Percentiles rank a stretch among this genome's conserved stretches.
phyloP scores from a whole-genome alignment of 2,113 vertebrate species.

The Nothocercus julius region DNA sequence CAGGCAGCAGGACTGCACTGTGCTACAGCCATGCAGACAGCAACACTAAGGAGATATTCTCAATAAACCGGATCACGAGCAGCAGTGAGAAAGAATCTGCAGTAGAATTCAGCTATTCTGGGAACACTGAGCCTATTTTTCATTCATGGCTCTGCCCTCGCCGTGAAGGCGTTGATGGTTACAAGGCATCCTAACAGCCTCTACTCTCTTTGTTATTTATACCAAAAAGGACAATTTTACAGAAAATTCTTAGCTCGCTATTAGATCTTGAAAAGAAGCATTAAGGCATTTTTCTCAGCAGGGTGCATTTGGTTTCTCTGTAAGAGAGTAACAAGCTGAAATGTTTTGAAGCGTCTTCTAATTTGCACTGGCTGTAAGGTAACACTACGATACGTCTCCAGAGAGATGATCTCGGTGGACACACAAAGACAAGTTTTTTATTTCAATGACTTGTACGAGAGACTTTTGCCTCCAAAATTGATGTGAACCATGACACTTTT shows the following conservation, averaged over 20 bases:
- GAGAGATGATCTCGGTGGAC: background rate
- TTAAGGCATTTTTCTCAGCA: background rate
- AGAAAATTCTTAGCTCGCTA: background rate
- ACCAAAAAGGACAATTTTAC: background rate
- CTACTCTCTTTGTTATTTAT: background rate
- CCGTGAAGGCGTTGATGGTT: background rate
- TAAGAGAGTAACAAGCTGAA: background rate
- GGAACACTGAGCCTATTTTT: background rate
- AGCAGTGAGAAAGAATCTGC: background rate
- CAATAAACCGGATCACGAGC: background rate
- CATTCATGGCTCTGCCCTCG: background rate
- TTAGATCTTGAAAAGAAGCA: background rate
- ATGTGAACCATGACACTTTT: background rate
- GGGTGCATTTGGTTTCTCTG: background rate
- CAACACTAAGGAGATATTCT: background rate
- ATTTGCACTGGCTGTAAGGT: background rate
- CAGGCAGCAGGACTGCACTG: background rate
- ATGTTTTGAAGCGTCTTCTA: background rate
- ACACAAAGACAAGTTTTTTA: background rate
- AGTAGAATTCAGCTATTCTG: rapidly evolving
- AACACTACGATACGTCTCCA: background rate
- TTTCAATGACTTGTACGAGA: background rate
- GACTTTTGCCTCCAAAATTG: background rate
- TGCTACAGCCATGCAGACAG: rapidly evolving
- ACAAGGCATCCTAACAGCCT: background rate